Conservation (phyloP, 2,113 vertebrate genomes). For the Boleophthalmus pectinirostris region DNA sequence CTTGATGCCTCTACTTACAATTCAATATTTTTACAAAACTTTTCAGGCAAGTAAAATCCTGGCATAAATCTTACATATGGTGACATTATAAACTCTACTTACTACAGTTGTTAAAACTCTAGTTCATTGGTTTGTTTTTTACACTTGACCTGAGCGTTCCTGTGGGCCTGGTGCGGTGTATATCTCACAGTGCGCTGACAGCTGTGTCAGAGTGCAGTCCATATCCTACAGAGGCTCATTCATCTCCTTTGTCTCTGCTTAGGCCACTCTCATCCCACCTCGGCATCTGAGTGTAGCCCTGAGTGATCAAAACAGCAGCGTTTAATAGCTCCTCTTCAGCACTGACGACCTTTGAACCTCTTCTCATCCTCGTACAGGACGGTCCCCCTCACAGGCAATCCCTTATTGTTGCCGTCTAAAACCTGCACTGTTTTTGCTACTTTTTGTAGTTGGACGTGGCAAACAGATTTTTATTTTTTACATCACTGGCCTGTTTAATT, state of each 20-base stretch:
- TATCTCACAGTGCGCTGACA: conserved; percentile 61
- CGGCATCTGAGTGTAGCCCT: conserved; percentile 23
- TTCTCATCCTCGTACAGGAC: conserved; percentile 28
- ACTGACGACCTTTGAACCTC: conserved; percentile 53
- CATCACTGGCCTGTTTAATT: not conserved
- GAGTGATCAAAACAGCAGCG: conserved; percentile 58
- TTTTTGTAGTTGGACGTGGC: not conserved
- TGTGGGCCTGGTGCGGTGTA: conserved; percentile 43
- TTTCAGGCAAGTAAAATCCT: not conserved
- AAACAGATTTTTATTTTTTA: not conserved
- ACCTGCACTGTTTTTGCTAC: conserved; percentile 15
- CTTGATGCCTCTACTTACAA: not conserved
- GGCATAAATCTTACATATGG: not conserved
- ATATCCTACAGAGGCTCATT: conserved; percentile 59
- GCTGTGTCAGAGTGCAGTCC: conserved; percentile 63
- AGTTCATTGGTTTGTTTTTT: conserved; percentile 20
- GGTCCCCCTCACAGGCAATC: not conserved
- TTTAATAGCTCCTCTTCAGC: conserved; percentile 55
- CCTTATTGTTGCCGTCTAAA: not conserved
- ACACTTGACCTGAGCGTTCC: conserved; percentile 30
- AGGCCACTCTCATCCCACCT: conserved; percentile 26
- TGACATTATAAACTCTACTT: not conserved
- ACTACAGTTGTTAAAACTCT: conserved; percentile 24
- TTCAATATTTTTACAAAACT: not conserved
- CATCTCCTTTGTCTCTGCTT: conserved; percentile 60